Evolutionary conservation across 1,140 invertebrate species (phyloP).

Genomic region (Eupristina koningsbergeri): DNA sequence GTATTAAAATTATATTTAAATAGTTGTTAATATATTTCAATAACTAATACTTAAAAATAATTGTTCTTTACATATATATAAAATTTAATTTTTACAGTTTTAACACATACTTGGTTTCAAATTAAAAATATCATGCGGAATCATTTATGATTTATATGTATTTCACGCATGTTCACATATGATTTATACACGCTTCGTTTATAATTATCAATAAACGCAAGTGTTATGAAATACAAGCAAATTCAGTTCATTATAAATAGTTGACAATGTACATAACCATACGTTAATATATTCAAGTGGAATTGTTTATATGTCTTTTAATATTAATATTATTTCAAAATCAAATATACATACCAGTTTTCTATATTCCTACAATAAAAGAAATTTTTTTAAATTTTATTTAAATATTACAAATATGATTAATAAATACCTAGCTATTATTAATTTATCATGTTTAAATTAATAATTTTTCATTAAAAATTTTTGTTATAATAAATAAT

Average conservation of each 20-base stretch:
- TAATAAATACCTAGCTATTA: neutral
- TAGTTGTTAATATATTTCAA: too few species aligned
- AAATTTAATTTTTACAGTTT: too few species aligned
- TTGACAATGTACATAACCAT: neutral
- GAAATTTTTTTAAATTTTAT: neutral
- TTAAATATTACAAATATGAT: neutral
- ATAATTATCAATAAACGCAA: neutral
- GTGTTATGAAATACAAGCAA: too few species aligned
- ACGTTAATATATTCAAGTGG: neutral
- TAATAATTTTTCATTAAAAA: too few species aligned
- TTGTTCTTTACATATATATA: too few species aligned
- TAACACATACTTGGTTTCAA: too few species aligned
- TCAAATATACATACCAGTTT: neutral
- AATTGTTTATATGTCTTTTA: neutral
- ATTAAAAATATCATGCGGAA: too few species aligned
- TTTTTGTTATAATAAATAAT: too few species aligned
- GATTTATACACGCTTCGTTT: neutral
- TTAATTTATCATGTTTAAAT: too few species aligned
- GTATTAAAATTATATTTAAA: too few species aligned
- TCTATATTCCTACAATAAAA: neutral
- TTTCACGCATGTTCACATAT: neutral
- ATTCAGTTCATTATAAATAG: too few species aligned
- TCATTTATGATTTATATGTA: neutral
- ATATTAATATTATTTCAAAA: neutral
- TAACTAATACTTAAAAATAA: too few species aligned